Conservation (phyloP, 2,113 vertebrate species). For the Phrynosoma platyrhinos region DNA sequence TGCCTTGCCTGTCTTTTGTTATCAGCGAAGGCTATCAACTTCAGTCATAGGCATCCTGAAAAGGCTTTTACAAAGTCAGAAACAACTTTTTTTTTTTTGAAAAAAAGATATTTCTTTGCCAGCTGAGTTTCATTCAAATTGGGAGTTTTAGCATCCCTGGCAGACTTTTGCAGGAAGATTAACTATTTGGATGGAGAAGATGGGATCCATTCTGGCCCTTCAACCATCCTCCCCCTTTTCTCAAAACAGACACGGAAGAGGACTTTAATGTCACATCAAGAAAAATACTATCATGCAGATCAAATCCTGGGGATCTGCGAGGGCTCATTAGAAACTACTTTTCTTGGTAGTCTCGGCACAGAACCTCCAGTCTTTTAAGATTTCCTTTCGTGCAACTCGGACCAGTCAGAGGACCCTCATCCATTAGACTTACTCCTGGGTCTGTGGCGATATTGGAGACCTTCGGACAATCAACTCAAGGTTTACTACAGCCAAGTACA, state of each 20-base stretch:
- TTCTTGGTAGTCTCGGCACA: no score
- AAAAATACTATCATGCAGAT: neutral
- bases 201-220: neutral
- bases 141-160: neutral
- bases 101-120: neutral
- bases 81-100: constrained; percentile 1
- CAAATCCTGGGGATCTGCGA: neutral
- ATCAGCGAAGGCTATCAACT: neutral
- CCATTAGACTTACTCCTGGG: fast-evolving
- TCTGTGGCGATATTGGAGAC: neutral
- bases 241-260: neutral
- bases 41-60: neutral
- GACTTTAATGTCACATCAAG: neutral
- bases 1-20: constrained; percentile 12
- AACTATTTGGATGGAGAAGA: neutral
- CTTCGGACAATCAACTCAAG: fast-evolving
- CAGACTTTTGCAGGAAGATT: constrained; percentile 5
- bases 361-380: neutral
- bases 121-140: neutral
- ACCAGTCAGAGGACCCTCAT: no score
- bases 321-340: neutral
- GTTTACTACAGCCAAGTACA: constrained; percentile 39
- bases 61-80: constrained; percentile 23
- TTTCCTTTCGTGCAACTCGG: neutral
- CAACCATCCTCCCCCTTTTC: neutral